Percentiles rank a stretch among this genome's conserved stretches.
Conservation (phyloP, 2,888 invertebrate species). For the Pseudococcus longispinus region DNA sequence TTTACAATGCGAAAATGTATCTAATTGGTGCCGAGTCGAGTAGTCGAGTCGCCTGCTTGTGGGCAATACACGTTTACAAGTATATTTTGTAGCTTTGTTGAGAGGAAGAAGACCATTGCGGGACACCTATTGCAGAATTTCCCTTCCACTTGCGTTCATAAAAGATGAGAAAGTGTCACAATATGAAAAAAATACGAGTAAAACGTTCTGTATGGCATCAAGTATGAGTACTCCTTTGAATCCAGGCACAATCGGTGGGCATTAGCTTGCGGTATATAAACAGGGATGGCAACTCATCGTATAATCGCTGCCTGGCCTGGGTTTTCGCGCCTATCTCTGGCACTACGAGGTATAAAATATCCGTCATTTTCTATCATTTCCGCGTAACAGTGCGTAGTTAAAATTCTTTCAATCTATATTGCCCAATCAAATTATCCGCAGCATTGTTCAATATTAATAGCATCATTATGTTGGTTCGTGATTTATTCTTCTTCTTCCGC, state of each 20-base stretch:
- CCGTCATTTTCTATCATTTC: conserved; percentile 37
- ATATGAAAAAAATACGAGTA: not conserved
- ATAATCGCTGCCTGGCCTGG: not conserved
- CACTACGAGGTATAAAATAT: not conserved
- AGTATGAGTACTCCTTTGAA: not conserved
- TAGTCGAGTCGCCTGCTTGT: not conserved
- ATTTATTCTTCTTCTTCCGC: conserved; percentile 43
- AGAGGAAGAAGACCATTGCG: not conserved
- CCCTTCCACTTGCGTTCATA: not conserved
- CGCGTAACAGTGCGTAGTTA: conserved; percentile 23
- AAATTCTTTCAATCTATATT: conserved; percentile 39
- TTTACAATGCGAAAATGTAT: conserved; percentile 35
- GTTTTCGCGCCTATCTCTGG: conserved; percentile 9
- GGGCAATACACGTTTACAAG: not conserved
- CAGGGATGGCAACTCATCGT: not conserved
- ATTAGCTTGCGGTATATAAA: not conserved
- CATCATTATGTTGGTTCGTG: conserved; percentile 41
- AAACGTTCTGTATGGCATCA: not conserved
- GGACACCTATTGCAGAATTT: not conserved
- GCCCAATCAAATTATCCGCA: conserved; percentile 45
- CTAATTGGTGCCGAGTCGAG: conserved; percentile 27
- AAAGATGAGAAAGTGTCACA: not conserved
- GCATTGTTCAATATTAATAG: conserved; percentile 46
- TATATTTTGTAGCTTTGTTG: not conserved
- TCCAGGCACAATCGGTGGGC: not conserved